Base-by-base conservation (phyloP, 2,888 invertebrate species). In the Lasius platythorax region DNA sequence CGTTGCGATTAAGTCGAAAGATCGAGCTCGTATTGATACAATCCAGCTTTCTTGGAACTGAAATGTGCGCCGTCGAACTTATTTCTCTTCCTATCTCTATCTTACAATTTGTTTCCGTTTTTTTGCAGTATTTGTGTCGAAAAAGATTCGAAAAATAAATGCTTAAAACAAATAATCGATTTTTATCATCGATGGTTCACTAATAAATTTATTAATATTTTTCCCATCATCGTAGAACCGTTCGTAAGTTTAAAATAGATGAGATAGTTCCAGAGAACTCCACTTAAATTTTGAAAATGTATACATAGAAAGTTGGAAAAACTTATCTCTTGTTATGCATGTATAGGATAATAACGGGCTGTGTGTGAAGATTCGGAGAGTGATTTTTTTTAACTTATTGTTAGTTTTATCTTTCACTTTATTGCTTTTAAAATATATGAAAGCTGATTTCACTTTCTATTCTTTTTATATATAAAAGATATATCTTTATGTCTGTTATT, bases 1-100 rank as follows among this genome's bases (percentile, higher is more conserved):
- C 53, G 30, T 53, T n/a, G 37, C 40, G 50, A n/a, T 79, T 66
- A 50, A 78, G 23, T 28, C 37, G 72, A 40, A 72, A 72, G 53
- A 63, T 75, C 23, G 66, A 66, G 28, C 15, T 46, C 43, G 30
- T 1, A 9, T 63, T 74, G n/a, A 43, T 61, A 61, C 15, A 33
- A 46, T 74, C 18, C 43, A 61, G 12, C 15, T 43, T 63, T 74
- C 33, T 46, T 15, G 30, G 28, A 74, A 73, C 11, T 18, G 28
- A 33, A 28, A 30, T 15, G 12, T 15, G 2, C 12, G 23, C 12
- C n/a, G n/a, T 23, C 23, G 23, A 63, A 63, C n/a, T 74, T 30
- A 12, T 30, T 28, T 43, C 40, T 43, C 23, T 37, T 58, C 6
- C 4, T 70, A 33, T 53, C n/a, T 37, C 9, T 15, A 8, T 9